phyloP scores from a whole-genome alignment of 2,113 vertebrate genomes.

The Brachyistius frenatus region DNA sequence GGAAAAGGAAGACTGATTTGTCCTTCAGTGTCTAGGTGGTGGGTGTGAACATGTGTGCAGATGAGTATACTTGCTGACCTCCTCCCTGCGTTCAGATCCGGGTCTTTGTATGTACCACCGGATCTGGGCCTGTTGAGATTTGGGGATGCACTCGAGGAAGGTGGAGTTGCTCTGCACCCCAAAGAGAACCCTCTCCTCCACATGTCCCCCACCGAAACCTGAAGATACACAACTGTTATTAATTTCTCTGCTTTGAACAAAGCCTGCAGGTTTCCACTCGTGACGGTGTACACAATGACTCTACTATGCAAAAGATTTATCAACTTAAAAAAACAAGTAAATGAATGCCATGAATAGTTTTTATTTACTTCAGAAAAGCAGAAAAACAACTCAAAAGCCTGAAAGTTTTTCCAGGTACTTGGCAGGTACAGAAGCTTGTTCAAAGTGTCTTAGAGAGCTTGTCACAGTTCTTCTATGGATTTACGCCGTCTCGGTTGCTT shows the following conservation, averaged over 20 bases:
- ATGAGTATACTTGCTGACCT: conserved; percentile 85
- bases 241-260: conserved; percentile 2
- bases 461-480: not conserved
- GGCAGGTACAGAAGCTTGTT: not conserved
- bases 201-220: conserved; percentile 58
- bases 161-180: conserved; percentile 97
- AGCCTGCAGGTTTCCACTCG: not conserved
- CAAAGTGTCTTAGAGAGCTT: not conserved
- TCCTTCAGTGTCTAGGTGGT: not conserved
- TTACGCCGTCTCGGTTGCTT: not conserved
- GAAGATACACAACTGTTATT: conserved; percentile 15
- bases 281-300: not conserved
- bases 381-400: no score
- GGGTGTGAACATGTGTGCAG: conserved; percentile 11
- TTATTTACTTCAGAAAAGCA: no score
- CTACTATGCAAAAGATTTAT: not conserved
- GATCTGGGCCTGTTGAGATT: conserved; percentile 95
- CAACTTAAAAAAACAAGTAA: no score
- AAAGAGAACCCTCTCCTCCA: conserved; percentile 95
- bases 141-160: conserved; percentile 97
- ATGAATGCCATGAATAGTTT: no score
- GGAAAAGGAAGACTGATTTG: not conserved
- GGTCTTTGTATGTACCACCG: conserved; percentile 91
- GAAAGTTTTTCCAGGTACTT: not conserved
- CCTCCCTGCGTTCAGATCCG: conserved; percentile 90